Conservation (phyloP, 2,888 invertebrate species). For the Troides oblongomaculatus region DNA sequence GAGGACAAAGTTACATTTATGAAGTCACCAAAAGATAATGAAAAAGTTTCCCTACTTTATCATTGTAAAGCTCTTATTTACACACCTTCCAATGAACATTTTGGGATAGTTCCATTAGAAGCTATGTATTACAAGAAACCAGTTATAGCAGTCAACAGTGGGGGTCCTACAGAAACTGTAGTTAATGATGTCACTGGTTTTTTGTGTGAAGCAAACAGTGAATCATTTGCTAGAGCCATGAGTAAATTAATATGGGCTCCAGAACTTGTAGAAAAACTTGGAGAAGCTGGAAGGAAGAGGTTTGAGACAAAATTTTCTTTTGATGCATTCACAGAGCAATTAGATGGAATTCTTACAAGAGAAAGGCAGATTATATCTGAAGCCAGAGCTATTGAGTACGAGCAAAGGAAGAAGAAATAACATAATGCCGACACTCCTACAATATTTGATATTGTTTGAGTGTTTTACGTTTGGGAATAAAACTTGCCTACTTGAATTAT, state of each 20-base stretch:
- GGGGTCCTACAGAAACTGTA: conserved; percentile 97
- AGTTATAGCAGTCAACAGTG: conserved; percentile 96
- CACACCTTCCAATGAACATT: conserved; percentile 98
- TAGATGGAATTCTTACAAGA: conserved; percentile 79
- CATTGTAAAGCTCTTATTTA: conserved; percentile 91
- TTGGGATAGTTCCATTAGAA: conserved; percentile 99
- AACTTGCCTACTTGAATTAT: neutral
- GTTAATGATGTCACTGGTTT: conserved; percentile 89
- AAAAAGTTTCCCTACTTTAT: conserved; percentile 90
- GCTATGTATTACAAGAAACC: conserved; percentile 97
- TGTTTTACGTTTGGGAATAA: conserved; percentile 39
- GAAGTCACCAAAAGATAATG: conserved; percentile 91
- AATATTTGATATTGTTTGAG: conserved; percentile 76
- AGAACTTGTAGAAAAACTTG: conserved; percentile 83
- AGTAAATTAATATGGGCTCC: conserved; percentile 82
- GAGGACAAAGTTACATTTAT: conserved; percentile 89
- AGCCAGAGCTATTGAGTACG: conserved; percentile 63
- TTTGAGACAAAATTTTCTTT: conserved; percentile 92
- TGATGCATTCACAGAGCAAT: conserved; percentile 85
- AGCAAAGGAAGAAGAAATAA: conserved; percentile 68
- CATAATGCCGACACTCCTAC: conserved; percentile 64
- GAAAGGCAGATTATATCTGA: conserved; percentile 70
- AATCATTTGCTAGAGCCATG: conserved; percentile 90
- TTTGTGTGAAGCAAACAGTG: conserved; percentile 84
- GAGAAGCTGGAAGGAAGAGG: conserved; percentile 86